Percentiles rank a stretch among this genome's conserved stretches.
These are phyloP conservation scores for Drosophila gunungcola DNA, from an alignment of 1,140 invertebrate genomes.

Conservation along the genomic window DNA sequence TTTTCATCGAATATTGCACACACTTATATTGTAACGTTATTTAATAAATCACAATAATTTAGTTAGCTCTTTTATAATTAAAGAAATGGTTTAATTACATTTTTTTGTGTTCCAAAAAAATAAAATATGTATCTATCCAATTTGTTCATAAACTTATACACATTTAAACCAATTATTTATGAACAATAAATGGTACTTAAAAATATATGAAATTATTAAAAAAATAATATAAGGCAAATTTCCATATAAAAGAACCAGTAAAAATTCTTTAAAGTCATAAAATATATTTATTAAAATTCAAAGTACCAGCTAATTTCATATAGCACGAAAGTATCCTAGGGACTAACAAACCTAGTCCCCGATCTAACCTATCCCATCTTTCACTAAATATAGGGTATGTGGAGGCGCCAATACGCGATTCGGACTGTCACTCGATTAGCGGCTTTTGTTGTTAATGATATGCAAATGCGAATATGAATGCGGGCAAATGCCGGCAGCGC, in stretches of 20 bases:
- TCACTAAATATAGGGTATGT: conserved; percentile 21
- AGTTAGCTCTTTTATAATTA: neutral
- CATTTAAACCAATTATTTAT: no score
- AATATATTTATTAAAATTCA: no score
- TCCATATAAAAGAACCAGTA: no score
- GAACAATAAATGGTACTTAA: no score
- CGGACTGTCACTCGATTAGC: conserved; percentile 48
- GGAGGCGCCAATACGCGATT: conserved; percentile 41
- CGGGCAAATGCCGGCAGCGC: conserved; percentile 24
- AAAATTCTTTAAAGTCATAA: neutral
- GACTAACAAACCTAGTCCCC: neutral
- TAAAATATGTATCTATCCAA: no score
- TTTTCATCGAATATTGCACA: conserved; percentile 1
- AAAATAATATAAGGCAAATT: no score
- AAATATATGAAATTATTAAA: no score
- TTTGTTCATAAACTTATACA: no score
- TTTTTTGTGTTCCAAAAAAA: no score
- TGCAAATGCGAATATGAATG: conserved; percentile 52
- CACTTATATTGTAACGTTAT: neutral
- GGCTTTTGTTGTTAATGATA: conserved; percentile 59
- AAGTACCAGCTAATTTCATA: no score
- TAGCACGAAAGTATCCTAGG: neutral
- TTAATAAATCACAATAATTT: neutral
- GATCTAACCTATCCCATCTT: neutral
- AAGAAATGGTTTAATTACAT: no score